Evolutionary conservation across 2,113 vertebrate genomes (phyloP).

Genomic region (Brachypteracias leptosomus): DNA sequence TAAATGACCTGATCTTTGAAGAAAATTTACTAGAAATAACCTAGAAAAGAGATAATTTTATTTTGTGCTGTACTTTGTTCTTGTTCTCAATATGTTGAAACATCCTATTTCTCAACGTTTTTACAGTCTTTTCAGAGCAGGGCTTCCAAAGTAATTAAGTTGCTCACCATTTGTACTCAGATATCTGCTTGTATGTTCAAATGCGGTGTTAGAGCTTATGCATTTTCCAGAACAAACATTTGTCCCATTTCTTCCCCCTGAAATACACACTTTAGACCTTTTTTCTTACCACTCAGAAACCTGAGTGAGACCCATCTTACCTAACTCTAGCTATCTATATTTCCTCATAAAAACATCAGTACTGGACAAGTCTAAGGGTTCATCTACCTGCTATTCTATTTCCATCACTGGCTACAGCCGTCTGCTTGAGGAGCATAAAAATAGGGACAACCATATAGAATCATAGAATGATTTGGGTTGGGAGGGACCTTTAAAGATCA

Average conservation of each 20-base stretch:
- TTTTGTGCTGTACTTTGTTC: neutral
- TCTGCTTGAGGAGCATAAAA: neutral
- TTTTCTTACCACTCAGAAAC: neutral
- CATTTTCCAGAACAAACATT: neutral
- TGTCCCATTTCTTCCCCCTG: neutral
- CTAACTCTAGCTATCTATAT: neutral
- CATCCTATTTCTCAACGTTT: neutral
- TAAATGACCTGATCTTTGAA: neutral
- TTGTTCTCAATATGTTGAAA: neutral
- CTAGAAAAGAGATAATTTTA: neutral
- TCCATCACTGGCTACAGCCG: neutral
- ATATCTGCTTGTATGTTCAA: neutral
- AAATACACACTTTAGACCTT: rapidly evolving
- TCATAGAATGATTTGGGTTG: neutral
- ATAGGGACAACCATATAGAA: neutral
- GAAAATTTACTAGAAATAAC: neutral
- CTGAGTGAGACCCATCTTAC: neutral
- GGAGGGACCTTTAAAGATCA: neutral
- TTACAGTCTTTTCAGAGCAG: neutral
- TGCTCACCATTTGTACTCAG: neutral
- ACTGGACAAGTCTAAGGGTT: neutral
- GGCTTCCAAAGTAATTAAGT: neutral
- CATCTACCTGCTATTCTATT: neutral
- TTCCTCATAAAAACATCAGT: neutral
- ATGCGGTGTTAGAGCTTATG: neutral